Evolutionary conservation across 2,797 vertebrate genomes (phyloP).

Genomic region (Steatocranus sp.): DNA sequence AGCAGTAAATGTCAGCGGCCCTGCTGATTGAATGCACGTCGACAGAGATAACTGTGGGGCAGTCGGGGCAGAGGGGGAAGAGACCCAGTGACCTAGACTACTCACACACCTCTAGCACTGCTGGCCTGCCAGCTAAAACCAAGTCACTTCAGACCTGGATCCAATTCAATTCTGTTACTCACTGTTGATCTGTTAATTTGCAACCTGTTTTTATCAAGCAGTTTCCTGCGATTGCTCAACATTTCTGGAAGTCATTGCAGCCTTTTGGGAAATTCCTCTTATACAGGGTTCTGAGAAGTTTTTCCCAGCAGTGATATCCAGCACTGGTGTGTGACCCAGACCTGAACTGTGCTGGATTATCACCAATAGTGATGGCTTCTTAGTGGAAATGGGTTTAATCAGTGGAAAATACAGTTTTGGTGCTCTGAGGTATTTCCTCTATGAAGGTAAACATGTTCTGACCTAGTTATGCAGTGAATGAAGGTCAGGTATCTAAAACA

Average conservation of each 20-base stretch:
- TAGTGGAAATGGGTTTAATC: background rate
- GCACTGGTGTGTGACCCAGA: background rate
- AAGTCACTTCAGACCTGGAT: background rate
- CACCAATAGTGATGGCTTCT: background rate
- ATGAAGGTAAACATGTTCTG: constrained; percentile 18
- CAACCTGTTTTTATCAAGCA: background rate
- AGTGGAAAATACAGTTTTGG: constrained; percentile 22
- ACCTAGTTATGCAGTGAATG: constrained; percentile 31
- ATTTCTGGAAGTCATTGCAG: background rate
- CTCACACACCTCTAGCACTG: constrained; percentile 53
- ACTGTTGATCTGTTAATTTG: background rate
- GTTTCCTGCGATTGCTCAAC: background rate
- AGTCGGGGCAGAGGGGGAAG: background rate
- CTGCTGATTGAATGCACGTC: constrained; percentile 51
- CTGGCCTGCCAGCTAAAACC: constrained; percentile 11
- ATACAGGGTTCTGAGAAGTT: background rate
- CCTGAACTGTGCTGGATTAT: background rate
- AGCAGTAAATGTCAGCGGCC: constrained; percentile 73
- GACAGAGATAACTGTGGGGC: constrained; percentile 62
- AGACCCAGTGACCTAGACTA: constrained; percentile 58
- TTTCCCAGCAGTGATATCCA: background rate
- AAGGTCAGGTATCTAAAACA: background rate
- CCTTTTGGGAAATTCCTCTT: background rate
- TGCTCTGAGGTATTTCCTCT: constrained; percentile 1
- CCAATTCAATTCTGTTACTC: background rate